Conservation (phyloP, 2,888 invertebrate species). For the Sphaerophoria rueppellii region DNA sequence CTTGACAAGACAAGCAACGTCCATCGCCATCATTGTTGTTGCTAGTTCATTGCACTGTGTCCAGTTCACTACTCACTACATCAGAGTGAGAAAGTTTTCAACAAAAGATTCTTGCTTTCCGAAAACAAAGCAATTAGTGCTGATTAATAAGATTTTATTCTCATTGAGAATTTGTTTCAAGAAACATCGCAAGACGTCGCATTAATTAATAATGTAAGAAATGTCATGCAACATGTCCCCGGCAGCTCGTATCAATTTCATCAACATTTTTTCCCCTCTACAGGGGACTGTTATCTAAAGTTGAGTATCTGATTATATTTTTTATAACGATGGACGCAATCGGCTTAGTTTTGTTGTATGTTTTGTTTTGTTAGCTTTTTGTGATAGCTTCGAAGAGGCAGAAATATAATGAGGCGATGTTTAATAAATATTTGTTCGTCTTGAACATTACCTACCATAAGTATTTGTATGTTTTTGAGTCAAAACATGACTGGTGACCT, state of each 20-base stretch:
- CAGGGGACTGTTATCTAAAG: constrained; percentile 33
- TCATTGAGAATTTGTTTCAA: constrained; percentile 27
- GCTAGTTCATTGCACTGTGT: constrained; percentile 55
- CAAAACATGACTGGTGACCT: constrained; percentile 16
- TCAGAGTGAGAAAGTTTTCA: constrained; percentile 18
- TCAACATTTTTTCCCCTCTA: constrained; percentile 49
- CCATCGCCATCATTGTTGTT: constrained; percentile 16
- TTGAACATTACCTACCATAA: constrained; percentile 34
- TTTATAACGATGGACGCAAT: constrained; percentile 42
- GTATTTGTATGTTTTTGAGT: constrained; percentile 20
- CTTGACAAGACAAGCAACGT: constrained; percentile 16
- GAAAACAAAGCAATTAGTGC: constrained; percentile 4
- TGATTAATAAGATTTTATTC: constrained; percentile 67
- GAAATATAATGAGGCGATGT: constrained; percentile 34
- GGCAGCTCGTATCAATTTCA: constrained; percentile 34
- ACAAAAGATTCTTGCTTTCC: constrained; percentile 53
- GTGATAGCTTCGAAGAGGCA: constrained; percentile 13
- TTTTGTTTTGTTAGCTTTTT: constrained; percentile 4
- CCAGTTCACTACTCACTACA: not conserved
- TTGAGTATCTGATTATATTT: constrained; percentile 15
- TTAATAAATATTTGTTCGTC: constrained; percentile 37
- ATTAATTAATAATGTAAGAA: constrained; percentile 31
- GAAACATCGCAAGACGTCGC: constrained; percentile 6
- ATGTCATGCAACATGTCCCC: constrained; percentile 51
- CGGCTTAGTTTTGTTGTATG: constrained; percentile 38